Base-by-base conservation (phyloP, 2,113 vertebrate genomes). In the Melanostigma gelatinosum region DNA sequence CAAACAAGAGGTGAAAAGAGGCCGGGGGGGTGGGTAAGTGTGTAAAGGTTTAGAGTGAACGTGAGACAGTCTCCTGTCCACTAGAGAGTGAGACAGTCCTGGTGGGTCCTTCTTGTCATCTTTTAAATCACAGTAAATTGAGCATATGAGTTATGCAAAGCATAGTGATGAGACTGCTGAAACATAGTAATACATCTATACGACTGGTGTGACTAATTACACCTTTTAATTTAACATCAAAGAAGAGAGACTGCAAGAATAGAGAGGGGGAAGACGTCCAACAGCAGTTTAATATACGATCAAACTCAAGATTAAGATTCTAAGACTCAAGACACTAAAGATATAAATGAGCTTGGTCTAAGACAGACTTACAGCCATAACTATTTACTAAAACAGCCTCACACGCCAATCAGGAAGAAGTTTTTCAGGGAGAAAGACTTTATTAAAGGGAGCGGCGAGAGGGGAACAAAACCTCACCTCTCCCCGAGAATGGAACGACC, bases 401-500 rank as follows among this genome's bases (percentile, higher is more conserved):
- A 18, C 3, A 63, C 10, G 65, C 2, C 61, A 76, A 75, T 61
- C 71, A 66, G 22, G 22, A n/a, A 42, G 9, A 42, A 16, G 5
- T 36, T 82, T 15, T 13, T 52, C 40, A 22, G 24, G 18, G 44
- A 80, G 42, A 3, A 82, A 34, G 74, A 40, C 4, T 22, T 3
- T 20, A 22, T 52, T 4, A 52, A 42, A 79, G 54, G 44, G 58
- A 80, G 38, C 48, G 38, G 36, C 4, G 8, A 62, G 58, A 71
- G 68, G 44, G 48, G 50, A 85, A 62, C 52, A 40, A 76, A 78
- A 73, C 67, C 66, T 85, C 88, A 83, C 91, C 92, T 87, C 85
- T 82, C 52, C 57, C 36, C 2, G 22, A 87, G 58, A 93, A 88
- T 95, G 95, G 94, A 84, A 80, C 72, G 11, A 61, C 92, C 95